Percentiles rank a stretch among this genome's conserved stretches.
These are phyloP conservation scores for Cavia porcellus DNA, from an alignment of 2,113 vertebrate species.

Conservation along the genomic window DNA sequence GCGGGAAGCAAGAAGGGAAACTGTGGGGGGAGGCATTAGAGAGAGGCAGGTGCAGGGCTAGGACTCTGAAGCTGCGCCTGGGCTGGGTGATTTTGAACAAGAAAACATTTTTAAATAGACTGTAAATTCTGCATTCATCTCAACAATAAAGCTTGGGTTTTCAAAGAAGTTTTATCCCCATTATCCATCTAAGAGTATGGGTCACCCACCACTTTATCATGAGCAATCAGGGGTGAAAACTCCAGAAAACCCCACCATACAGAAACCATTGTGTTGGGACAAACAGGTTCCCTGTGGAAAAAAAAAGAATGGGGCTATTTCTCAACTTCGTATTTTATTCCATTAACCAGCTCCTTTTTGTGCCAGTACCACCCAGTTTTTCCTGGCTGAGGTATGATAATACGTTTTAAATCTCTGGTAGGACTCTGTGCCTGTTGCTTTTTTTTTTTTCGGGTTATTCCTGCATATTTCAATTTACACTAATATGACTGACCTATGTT, in stretches of 20 bases:
- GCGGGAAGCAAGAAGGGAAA: not conserved
- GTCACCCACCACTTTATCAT: not conserved
- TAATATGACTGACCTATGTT: constrained; percentile 23
- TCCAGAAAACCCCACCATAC: not conserved
- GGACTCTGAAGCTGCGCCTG: not conserved
- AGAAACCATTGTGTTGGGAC: not conserved
- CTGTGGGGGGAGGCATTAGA: not conserved
- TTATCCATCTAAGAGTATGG: not conserved
- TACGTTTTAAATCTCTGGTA: not conserved
- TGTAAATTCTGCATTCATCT: not conserved
- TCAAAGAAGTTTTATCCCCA: not conserved
- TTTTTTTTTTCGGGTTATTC: constrained; percentile 5
- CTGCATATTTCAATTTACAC: constrained; percentile 24
- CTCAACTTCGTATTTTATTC: not conserved
- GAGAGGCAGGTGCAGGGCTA: not conserved
- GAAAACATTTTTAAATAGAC: not conserved
- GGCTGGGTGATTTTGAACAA: not conserved
- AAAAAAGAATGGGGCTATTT: not conserved
- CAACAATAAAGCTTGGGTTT: not conserved
- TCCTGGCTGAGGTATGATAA: not conserved
- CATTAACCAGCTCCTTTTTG: not conserved
- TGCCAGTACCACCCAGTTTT: not conserved
- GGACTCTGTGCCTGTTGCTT: not conserved
- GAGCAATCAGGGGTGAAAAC: not conserved
- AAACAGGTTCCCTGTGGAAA: not conserved